Percentiles rank a stretch among this genome's conserved stretches.
Conservation (phyloP, 2,113 vertebrate species). For the Gallinago paraguaiae region DNA sequence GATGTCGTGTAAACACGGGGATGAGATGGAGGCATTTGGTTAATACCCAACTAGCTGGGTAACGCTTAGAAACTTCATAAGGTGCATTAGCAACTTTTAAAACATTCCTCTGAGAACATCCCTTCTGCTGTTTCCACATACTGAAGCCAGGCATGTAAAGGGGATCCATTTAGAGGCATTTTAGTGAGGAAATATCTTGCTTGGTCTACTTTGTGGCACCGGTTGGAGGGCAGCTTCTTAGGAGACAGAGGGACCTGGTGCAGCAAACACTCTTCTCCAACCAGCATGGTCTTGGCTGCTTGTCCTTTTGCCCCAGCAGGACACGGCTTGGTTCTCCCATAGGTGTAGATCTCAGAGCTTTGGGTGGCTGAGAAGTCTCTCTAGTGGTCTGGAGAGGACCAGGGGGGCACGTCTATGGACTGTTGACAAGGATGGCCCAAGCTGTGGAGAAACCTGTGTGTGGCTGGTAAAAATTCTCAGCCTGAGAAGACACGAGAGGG, state of each 20-base stretch:
- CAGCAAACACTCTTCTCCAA: fast-evolving
- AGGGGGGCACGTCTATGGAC: fast-evolving
- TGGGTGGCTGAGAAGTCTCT: no score
- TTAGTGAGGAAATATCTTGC: not conserved
- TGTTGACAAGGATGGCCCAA: not conserved
- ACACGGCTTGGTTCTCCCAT: fast-evolving
- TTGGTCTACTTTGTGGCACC: no score
- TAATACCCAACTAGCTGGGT: not conserved
- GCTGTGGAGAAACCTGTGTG: fast-evolving
- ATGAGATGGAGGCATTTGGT: not conserved
- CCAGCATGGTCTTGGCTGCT: fast-evolving
- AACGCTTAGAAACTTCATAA: not conserved
- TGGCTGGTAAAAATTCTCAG: not conserved
- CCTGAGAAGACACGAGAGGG: fast-evolving
- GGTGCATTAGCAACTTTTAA: not conserved
- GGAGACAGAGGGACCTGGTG: not conserved
- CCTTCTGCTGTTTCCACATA: not conserved
- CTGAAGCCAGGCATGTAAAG: not conserved
- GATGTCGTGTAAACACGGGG: not conserved
- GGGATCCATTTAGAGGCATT: not conserved
- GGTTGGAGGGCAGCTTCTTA: not conserved
- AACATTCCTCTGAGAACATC: not conserved
- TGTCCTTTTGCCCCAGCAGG: not conserved
- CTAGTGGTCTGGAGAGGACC: not conserved
- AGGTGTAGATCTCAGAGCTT: fast-evolving